Evolutionary conservation across 2,113 vertebrate species (phyloP), one percentile per base, ranked within the genome.

Genomic region (Atractosteus spatula): DNA sequence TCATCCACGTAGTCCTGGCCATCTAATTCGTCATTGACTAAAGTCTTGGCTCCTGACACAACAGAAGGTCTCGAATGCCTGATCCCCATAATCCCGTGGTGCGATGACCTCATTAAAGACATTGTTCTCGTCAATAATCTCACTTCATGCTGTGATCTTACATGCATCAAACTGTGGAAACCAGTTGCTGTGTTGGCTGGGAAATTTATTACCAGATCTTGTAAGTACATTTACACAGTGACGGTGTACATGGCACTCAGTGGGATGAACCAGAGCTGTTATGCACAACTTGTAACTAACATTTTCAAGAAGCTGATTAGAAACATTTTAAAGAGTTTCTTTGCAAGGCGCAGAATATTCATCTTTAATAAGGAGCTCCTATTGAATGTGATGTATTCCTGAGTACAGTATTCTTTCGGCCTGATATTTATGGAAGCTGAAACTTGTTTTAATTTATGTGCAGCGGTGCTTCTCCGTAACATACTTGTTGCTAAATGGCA

Each of bases 1-100:
- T 88, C 83, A 87, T 91, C 88, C 88, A 79, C 73, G 73, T 78
- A 69, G 78, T 68, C 76, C 68, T 66, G 78, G 77, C 57, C 64
- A 68, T 72, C 79, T 88, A 86, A 84, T 90, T 83, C 76, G 86
- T 92, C 90, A 89, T 82, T 68, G 82, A 71, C 74, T 68, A 67
- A 83, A 69, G 62, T 69, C 80, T 88, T 88, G 89, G 88, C 86
- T 80, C 81, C 7, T 5, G 79, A 82, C 42, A 70, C 81, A 59
- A 69, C 64, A 69, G 17, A 2, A 17, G 61, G 68, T 75, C 74
- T 59, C 68, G 44, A 16, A 79, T 7, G 11, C 77, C 79, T 82
- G 81, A 81, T 87, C 86, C 29, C 79, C 84, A 77, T 70, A 74
- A 74, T 84, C 80, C 79, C 76, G 80, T 74, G 66, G 17, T 73